Evolutionary conservation across 2,888 invertebrate genomes (phyloP), one percentile per base, ranked within the genome.

Genomic region (Chydorus sphaericus): DNA sequence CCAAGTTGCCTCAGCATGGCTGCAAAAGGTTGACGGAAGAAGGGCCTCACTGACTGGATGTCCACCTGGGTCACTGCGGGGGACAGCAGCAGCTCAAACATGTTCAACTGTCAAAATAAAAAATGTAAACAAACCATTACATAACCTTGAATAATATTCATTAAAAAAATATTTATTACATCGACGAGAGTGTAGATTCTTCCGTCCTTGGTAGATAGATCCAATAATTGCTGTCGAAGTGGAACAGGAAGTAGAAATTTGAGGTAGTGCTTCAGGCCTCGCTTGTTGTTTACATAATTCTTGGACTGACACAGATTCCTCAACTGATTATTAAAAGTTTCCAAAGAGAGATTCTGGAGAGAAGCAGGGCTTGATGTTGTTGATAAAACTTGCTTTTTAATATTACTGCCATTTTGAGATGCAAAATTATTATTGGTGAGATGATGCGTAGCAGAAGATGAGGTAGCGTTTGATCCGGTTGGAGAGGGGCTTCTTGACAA

Each of bases 1-100:
- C 82, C 58, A 78, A 80, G 69, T 85, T 85, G 62, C 78, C 81
- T 68, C 83, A 82, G 64, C 82, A 79, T 60, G 74, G 74, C 59
- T 80, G 79, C 51, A 80, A 71, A 56, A 81, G 73, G n/a, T 20
- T 52, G 33, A 11, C 52, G 33, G 36, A 33, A 52, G 23, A 52
- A 52, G 8, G 31, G 18, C 20, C 52, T 33, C 8, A 52, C 36
- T 14, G 52, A 23, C 58, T 37, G 31, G 18, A 52, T 26, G 31
- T 36, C 10, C 3, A 52, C 26, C n/a, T 36, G 14, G 8, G 18
- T 23, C 2, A 52, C 52, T 8, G 36, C 18, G 4, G 52, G 30
- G 16, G 52, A 52, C 10, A 52, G 31, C 23, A 52, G 31, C 16
- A 52, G 52, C 36, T 52, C 52, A 18, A 33, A 52, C 52, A 52